A percentile compares a stretch with the other conserved stretches of the same genome.
Evolutionary conservation across 2,113 vertebrate genomes (phyloP).

Genomic region (Anhinga rufa): DNA sequence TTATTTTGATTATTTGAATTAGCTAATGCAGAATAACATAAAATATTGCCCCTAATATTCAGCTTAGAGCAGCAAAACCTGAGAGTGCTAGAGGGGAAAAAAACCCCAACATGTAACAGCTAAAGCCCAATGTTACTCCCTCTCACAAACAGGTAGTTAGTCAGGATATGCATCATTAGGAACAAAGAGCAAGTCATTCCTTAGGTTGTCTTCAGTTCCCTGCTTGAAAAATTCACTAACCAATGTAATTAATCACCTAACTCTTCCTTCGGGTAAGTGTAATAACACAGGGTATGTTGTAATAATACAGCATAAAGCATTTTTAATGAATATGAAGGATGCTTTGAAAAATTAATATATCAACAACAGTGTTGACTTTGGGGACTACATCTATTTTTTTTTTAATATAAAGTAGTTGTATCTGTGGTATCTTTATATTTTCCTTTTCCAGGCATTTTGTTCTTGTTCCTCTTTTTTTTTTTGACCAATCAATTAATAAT

Average conservation of each 20-base stretch:
- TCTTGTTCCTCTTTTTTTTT: background rate
- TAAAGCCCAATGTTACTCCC: background rate
- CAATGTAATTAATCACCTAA: background rate
- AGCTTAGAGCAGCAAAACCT: background rate
- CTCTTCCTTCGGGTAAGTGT: background rate
- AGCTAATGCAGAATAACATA: background rate
- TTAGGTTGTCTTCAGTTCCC: background rate
- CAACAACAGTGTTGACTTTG: background rate
- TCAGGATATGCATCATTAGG: background rate
- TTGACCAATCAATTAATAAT: background rate
- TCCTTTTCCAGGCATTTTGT: background rate
- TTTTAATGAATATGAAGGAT: background rate
- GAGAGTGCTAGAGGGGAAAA: background rate
- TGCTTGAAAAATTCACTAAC: background rate
- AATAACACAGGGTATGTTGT: too few relatives aligned
- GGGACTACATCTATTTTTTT: background rate
- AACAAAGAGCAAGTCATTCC: background rate
- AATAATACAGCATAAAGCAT: background rate
- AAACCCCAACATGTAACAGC: accelerated
- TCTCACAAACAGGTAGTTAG: background rate
- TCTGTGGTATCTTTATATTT: background rate
- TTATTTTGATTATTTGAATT: background rate
- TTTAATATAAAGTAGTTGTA: background rate
- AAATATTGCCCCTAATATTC: background rate
- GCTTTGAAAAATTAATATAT: background rate